Percentiles rank a stretch among this genome's conserved stretches.
phyloP scores from a whole-genome alignment of 1,140 invertebrate species.

The Hypothenemus hampei region DNA sequence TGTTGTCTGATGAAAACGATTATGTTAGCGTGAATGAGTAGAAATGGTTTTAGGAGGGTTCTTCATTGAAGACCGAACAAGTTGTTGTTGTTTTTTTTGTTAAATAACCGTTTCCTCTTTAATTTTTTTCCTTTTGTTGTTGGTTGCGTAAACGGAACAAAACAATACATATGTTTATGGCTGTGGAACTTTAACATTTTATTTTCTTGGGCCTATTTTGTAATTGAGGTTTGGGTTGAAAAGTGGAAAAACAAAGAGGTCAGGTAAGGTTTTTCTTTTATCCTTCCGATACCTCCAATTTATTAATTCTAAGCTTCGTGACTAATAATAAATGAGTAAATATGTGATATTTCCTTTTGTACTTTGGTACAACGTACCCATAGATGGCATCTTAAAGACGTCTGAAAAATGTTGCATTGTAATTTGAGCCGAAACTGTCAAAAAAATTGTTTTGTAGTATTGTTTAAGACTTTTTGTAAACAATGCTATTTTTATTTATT shows the following conservation, averaged over 20 bases:
- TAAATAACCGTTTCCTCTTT: background rate
- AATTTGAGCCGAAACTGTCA: background rate
- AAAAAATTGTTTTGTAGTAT: background rate
- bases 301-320: no score
- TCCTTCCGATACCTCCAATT: background rate
- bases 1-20: slow-evolving; percentile 50
- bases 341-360: no score
- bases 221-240: background rate
- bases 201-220: background rate
- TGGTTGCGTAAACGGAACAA: background rate
- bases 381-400: no score
- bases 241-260: no score
- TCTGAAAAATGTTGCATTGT: no score
- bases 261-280: background rate
- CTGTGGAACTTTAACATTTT: background rate
- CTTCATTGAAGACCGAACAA: background rate
- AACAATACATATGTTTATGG: background rate
- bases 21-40: slow-evolving; percentile 20
- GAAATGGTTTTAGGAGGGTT: background rate
- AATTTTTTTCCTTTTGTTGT: background rate
- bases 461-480: background rate
- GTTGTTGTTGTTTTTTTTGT: background rate
- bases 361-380: no score
- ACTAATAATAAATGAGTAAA: no score
- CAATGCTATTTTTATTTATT: background rate